phyloP scores from a whole-genome alignment of 1,140 invertebrate genomes.

The Lineus longissimus region DNA sequence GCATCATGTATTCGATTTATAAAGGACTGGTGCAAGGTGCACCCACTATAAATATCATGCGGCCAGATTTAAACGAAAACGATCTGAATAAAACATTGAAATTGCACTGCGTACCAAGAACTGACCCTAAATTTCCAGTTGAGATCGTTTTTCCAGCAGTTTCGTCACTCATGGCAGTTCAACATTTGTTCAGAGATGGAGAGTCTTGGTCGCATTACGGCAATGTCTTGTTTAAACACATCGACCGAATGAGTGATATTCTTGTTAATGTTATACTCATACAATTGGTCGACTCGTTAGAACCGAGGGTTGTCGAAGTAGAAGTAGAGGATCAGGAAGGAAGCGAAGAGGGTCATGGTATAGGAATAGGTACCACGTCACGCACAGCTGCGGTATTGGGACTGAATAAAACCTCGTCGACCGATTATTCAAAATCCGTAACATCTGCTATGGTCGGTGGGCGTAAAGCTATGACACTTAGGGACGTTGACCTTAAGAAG shows the following conservation, averaged over 20 bases:
- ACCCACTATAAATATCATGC: conserved; percentile 6
- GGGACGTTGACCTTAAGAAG: neutral
- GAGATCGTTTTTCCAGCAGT: conserved; percentile 1
- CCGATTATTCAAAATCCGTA: conserved; percentile 3
- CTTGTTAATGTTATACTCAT: neutral
- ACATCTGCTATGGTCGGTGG: neutral
- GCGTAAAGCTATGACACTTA: neutral
- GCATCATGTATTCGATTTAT: conserved; percentile 1
- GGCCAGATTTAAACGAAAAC: neutral
- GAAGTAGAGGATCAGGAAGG: neutral
- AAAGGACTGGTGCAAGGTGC: conserved; percentile 6
- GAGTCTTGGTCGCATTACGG: conserved; percentile 7
- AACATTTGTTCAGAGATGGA: conserved; percentile 4
- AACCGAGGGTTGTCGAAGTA: conserved; percentile 1
- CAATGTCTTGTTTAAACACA: conserved; percentile 5
- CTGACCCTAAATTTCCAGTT: conserved; percentile 7
- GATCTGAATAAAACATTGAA: conserved; percentile 6
- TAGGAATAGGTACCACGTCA: neutral
- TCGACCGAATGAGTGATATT: neutral
- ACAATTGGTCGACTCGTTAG: conserved; percentile 6
- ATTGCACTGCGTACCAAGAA: conserved; percentile 3
- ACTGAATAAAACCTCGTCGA: neutral
- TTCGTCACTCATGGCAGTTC: conserved; percentile 1
- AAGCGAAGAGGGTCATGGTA: neutral
- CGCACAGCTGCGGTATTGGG: neutral